phyloP scores from a whole-genome alignment of 1,140 invertebrate genomes.

The Bombus sylvicola region DNA sequence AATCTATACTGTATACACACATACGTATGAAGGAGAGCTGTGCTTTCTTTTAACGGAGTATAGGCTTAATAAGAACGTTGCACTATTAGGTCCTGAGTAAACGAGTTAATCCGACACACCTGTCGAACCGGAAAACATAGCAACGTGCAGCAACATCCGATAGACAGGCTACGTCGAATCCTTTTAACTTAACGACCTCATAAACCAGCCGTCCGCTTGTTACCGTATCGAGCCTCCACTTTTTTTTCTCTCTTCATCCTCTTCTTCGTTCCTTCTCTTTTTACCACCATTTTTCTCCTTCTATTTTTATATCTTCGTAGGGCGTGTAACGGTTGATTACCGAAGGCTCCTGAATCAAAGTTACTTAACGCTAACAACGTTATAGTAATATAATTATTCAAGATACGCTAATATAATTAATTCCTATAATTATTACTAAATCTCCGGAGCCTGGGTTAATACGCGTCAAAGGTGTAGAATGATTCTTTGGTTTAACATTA shows the following conservation, averaged over 20 bases:
- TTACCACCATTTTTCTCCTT: too few species aligned
- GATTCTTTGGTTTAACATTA: too few species aligned
- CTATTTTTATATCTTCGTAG: not conserved
- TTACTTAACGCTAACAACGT: too few species aligned
- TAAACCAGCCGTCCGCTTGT: constrained; percentile 56
- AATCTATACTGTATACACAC: too few species aligned
- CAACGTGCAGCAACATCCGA: constrained; percentile 36
- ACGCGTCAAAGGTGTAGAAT: too few species aligned
- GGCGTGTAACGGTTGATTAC: too few species aligned
- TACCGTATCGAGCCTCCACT: constrained; percentile 28
- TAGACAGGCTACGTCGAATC: constrained; percentile 32
- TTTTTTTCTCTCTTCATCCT: not conserved
- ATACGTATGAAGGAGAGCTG: too few species aligned
- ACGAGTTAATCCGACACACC: constrained; percentile 54
- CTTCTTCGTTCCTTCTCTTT: not conserved
- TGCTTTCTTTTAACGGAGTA: constrained; percentile 34
- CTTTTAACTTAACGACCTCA: constrained; percentile 65
- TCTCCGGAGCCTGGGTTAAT: too few species aligned
- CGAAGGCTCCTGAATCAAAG: too few species aligned
- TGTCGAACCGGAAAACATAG: constrained; percentile 45
- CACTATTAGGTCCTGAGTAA: constrained; percentile 54
- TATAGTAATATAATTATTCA: too few species aligned
- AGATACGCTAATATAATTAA: too few species aligned
- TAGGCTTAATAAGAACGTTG: constrained; percentile 56
- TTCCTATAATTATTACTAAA: too few species aligned